Evolutionary conservation across 2,113 vertebrate species (phyloP), one percentile per base, ranked within the genome.

Genomic region (Myodes glareolus): DNA sequence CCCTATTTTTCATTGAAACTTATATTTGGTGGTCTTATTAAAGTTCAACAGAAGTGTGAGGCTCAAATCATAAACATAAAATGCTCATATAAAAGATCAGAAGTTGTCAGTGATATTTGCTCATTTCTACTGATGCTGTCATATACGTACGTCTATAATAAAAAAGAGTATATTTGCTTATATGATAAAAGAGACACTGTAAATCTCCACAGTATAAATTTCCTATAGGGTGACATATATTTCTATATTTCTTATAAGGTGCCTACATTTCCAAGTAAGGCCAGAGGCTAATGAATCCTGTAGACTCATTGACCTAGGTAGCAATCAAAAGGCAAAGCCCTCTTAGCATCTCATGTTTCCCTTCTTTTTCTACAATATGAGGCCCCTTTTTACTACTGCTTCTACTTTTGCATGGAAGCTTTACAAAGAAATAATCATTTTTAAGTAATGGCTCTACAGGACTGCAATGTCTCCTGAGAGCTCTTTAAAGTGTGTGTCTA

Each of bases 141-240:
- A 63, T 42, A 36, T n/a, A 67, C 39, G 45, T n/a, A 67, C 39
- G 45, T 77, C 52, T 73, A 39, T 36, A 67, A 72, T 77, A 93
- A 68, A 61, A 33, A 39, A 31, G 47, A 75, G 13, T 63, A 67
- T 55, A 19, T n/a, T 50, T 13, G 52, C n/a, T 87, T 39, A 88
- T 82, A 17, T 1, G 1, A n/a, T 27, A 84, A n/a, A n/a, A 82
- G 58, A 86, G 63, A 61, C n/a, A 33, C 75, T 96, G 72, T 73
- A 91, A 87, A 82, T 92, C 55, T 7, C n/a, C 14, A 89, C n/a
- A 47, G 3, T 72, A 7, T 92, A 91, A 94, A 88, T 88, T 63
- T 42, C 6, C 47, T 47, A 7, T 47, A 47, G 47, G 47, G 47
- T 6, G 47, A 47, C 47, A 47, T 47, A 47, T 47, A 47, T 47